These are phyloP conservation scores for Salvelinus fontinalis DNA, from an alignment of 2,113 vertebrate genomes.

Conservation along the genomic window DNA sequence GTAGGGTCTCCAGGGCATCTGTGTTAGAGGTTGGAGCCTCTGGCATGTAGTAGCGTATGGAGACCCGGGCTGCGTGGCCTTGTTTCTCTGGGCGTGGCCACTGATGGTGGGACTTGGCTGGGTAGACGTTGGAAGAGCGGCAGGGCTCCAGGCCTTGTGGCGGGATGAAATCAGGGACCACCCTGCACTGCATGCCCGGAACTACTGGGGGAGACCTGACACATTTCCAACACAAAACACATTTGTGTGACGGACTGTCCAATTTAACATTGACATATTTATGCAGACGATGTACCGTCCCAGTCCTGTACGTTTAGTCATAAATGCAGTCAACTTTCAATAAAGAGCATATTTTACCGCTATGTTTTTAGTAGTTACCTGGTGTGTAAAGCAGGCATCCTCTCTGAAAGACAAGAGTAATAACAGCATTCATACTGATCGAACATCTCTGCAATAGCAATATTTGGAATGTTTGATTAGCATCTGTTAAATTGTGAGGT, in stretches of 20 bases:
- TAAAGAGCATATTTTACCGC: not conserved
- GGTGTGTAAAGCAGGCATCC: constrained; percentile 11
- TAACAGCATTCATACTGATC: not conserved
- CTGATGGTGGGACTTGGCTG: constrained; percentile 9
- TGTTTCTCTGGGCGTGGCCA: constrained; percentile 28
- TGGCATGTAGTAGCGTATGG: not conserved
- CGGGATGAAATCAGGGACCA: constrained; percentile 42
- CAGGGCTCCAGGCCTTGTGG: constrained; percentile 15
- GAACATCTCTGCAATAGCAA: not conserved
- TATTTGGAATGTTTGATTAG: not conserved
- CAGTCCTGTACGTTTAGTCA: not conserved
- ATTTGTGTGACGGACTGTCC: not conserved
- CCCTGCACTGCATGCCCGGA: constrained; percentile 18
- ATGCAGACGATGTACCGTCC: no score
- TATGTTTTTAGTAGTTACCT: constrained; percentile 54
- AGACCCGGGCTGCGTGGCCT: not conserved
- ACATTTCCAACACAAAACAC: constrained; percentile 2
- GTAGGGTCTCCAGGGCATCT: not conserved
- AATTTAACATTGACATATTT: no score
- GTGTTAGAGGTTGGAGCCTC: constrained; percentile 2
- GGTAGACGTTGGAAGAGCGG: not conserved
- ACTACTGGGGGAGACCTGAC: constrained; percentile 39
- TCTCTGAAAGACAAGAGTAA: constrained; percentile 44
- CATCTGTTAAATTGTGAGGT: not conserved
- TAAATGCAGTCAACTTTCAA: not conserved